These are phyloP conservation scores for Bruchidius siliquastri DNA, from an alignment of 2,888 invertebrate species.

Conservation along the genomic window DNA sequence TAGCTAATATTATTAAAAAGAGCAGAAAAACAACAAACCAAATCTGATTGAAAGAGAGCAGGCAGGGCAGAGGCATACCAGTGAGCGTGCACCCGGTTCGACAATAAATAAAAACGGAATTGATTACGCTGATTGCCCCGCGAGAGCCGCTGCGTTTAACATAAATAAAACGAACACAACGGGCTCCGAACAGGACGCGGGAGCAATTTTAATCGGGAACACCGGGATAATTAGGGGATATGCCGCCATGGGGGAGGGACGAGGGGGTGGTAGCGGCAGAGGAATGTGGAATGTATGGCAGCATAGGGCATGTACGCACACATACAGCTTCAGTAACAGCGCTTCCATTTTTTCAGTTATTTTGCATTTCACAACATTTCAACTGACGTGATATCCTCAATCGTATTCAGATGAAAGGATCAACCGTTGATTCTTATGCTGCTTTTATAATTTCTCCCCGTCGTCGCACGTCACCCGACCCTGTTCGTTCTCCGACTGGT, in stretches of 20 bases:
- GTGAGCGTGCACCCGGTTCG: constrained; percentile 23
- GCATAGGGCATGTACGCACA: too few relatives aligned
- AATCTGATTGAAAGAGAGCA: not conserved
- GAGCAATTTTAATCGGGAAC: constrained; percentile 44
- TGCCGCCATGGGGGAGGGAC: constrained; percentile 19
- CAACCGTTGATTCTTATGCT: too few relatives aligned
- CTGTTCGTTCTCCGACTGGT: too few relatives aligned
- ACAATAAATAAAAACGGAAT: constrained; percentile 47
- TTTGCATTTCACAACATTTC: too few relatives aligned
- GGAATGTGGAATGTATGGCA: not conserved
- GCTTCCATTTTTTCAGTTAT: too few relatives aligned
- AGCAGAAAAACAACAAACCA: not conserved
- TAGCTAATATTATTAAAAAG: constrained; percentile 1
- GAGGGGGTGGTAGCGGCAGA: constrained; percentile 1
- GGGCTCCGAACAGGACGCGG: constrained; percentile 35
- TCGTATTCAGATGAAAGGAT: too few relatives aligned
- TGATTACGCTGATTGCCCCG: constrained; percentile 48
- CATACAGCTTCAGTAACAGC: too few relatives aligned
- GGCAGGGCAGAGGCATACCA: not conserved
- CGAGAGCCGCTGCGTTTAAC: constrained; percentile 40
- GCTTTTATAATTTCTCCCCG: too few relatives aligned
- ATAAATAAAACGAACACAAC: constrained; percentile 41
- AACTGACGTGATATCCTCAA: too few relatives aligned
- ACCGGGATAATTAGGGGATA: constrained; percentile 30
- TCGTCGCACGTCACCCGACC: too few relatives aligned